phyloP scores from a whole-genome alignment of 2,797 vertebrate species.

The Parotocinclus haroldoi region DNA sequence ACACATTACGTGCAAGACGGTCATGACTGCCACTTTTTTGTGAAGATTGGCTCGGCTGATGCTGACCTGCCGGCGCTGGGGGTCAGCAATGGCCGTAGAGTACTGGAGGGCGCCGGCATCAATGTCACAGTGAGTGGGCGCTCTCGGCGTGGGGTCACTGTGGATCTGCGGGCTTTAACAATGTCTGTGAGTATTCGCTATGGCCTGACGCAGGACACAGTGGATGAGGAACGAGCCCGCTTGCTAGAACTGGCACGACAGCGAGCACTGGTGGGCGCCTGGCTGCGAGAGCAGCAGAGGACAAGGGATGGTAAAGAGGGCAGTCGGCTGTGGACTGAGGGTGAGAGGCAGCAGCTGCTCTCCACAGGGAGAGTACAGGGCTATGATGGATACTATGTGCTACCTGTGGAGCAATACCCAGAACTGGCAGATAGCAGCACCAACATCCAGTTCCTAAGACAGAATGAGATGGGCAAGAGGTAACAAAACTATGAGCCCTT shows the following conservation, averaged over 20 bases:
- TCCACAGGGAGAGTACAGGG: constrained; percentile 90
- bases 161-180: constrained; percentile 85
- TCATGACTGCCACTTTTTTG: constrained; percentile 93
- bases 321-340: constrained; percentile 94
- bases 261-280: constrained; percentile 87
- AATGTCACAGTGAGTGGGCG: constrained; percentile 92
- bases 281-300: constrained; percentile 93
- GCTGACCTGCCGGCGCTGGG: constrained; percentile 89
- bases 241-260: constrained; percentile 92
- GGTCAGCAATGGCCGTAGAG: constrained; percentile 87
- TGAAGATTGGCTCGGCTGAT: constrained; percentile 92
- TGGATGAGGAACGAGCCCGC: constrained; percentile 93
- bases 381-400: constrained; percentile 96
- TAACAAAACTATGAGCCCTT: constrained; percentile 82
- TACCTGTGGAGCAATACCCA: constrained; percentile 97
- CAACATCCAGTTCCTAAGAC: constrained; percentile 99
- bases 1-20: constrained; percentile 95
- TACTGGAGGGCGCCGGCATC: constrained; percentile 83
- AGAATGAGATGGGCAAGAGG: constrained; percentile 99
- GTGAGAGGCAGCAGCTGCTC: constrained; percentile 95
- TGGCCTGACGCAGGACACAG: constrained; percentile 81
- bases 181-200: constrained; percentile 91
- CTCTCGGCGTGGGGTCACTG: constrained; percentile 91
- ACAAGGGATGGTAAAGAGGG: constrained; percentile 91
- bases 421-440: constrained; percentile 99